Evolutionary conservation across 2,113 vertebrate genomes (phyloP).

Genomic region (Triplophysa rosa): DNA sequence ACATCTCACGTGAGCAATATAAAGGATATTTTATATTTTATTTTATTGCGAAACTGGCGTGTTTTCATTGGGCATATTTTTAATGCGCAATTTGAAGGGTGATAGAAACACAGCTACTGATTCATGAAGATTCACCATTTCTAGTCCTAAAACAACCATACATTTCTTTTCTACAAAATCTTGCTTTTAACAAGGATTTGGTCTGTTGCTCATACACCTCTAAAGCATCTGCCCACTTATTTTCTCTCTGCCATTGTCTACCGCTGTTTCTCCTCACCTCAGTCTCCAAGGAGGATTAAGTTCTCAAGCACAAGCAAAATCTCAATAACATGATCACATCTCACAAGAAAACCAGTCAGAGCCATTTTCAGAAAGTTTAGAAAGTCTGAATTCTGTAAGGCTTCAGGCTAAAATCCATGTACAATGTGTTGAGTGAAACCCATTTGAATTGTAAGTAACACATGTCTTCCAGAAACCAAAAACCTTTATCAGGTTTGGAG

Average conservation of each 20-base stretch:
- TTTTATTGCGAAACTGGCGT: no score
- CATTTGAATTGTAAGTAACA: no score
- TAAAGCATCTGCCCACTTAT: slow-evolving; percentile 62
- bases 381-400: no score
- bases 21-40: no score
- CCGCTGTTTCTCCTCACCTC: background rate
- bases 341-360: no score
- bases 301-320: background rate
- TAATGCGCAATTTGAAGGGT: background rate
- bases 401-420: no score
- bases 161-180: slow-evolving; percentile 63
- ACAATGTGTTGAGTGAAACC: no score
- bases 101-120: background rate
- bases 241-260: slow-evolving; percentile 44
- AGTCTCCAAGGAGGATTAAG: background rate
- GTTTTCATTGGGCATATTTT: no score
- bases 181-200: slow-evolving; percentile 67
- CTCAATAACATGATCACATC: background rate
- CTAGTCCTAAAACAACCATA: slow-evolving; percentile 63
- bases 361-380: no score
- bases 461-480: no score
- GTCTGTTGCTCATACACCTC: slow-evolving; percentile 59
- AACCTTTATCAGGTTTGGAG: no score
- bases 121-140: background rate
- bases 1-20: no score